Percentiles rank a stretch among this genome's conserved stretches.
phyloP scores from a whole-genome alignment of 2,797 vertebrate species.

The Columba guinea region DNA sequence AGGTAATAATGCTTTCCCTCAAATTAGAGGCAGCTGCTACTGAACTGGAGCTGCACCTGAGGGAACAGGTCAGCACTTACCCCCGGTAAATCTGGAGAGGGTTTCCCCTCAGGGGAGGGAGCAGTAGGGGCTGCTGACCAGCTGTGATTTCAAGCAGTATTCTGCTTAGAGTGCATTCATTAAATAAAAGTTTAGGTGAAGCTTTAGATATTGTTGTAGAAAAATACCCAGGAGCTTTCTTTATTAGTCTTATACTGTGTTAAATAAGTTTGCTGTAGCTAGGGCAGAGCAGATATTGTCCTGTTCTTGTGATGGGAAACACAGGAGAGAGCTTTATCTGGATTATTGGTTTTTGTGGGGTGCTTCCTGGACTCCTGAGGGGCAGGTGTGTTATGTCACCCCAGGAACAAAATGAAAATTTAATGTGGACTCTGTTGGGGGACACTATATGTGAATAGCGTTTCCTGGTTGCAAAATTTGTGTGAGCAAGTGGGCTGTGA shows the following conservation, averaged over 20 bases:
- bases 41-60: fast-evolving
- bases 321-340: fast-evolving
- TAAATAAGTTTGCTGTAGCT: fast-evolving
- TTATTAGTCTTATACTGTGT: fast-evolving
- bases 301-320: fast-evolving
- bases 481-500: fast-evolving
- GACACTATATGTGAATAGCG: fast-evolving
- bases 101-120: fast-evolving
- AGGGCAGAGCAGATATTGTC: fast-evolving
- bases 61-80: fast-evolving
- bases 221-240: fast-evolving
- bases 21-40: neutral
- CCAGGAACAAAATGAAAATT: fast-evolving
- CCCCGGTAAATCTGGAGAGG: fast-evolving
- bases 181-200: fast-evolving
- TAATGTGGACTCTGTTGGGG: fast-evolving
- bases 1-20: no score
- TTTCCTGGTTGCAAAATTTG: fast-evolving
- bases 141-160: fast-evolving
- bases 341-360: fast-evolving
- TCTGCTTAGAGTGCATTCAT: fast-evolving
- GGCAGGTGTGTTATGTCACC: fast-evolving
- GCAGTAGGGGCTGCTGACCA: fast-evolving
- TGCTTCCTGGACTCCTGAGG: fast-evolving
- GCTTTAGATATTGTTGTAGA: fast-evolving